Conservation (phyloP, 2,888 invertebrate genomes). For the Euzetes globulus region DNA sequence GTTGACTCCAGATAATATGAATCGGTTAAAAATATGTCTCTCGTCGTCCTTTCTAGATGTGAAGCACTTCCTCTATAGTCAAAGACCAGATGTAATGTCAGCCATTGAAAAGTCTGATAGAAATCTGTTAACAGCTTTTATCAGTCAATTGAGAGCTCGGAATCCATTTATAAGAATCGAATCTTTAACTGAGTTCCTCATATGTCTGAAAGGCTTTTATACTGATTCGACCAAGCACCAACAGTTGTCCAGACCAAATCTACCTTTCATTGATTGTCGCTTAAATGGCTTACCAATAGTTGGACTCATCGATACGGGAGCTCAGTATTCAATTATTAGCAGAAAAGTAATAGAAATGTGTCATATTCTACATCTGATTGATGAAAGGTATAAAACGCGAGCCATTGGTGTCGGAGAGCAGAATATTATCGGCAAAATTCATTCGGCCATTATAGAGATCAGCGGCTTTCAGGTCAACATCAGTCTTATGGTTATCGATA, state of each 20-base stretch:
- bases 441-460: not conserved
- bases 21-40: too few species aligned
- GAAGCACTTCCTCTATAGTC: not conserved
- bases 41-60: too few species aligned
- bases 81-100: not conserved
- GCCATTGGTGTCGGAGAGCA: not conserved
- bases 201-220: not conserved
- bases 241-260: not conserved
- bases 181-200: not conserved
- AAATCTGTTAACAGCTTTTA: not conserved
- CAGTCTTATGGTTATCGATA: not conserved
- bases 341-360: not conserved
- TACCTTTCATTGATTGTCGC: not conserved
- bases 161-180: not conserved
- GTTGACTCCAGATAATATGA: too few species aligned
- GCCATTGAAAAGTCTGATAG: not conserved
- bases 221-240: not conserved
- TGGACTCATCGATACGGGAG: not conserved
- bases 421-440: not conserved
- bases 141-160: not conserved
- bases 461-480: not conserved
- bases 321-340: not conserved
- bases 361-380: not conserved
- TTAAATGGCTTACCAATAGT: not conserved
- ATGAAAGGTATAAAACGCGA: not conserved